Base-by-base conservation (phyloP, 1,140 invertebrate species). In the Bilobella aurantiaca region DNA sequence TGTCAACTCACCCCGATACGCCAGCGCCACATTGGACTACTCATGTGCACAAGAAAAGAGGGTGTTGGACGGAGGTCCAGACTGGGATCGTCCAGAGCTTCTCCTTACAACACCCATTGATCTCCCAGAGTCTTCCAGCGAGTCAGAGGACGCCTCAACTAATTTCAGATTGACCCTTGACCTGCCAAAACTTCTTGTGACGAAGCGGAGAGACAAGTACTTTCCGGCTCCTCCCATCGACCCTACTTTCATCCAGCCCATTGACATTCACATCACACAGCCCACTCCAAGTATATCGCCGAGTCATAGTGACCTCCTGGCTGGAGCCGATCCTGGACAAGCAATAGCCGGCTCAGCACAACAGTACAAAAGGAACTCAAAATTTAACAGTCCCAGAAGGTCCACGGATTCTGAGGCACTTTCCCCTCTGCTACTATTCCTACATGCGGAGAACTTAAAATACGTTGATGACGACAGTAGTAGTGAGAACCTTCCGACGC, bases 201-300 rank as follows among this genome's bases (percentile, higher is more conserved):
- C 8, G 18, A 42, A 42, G 34, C 8, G 18, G 34, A 42, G 34
- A 42, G 34, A 42, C 8, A 42, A 18, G 34, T 18, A 42, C 34
- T n/a, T n/a, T 42, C 34, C 34, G 34, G 49, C 49, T 12, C 14
- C 49, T 14, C 14, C 12, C 21, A 12, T 23, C 23, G 25, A 3
- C 5, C n/a, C 3, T n/a, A 21, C 12, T 72, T 78, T 82, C 70
- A 85, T 85, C 68, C 85, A 87, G 75, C 86, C 85, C 29, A 86
- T 86, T 61, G 85, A 87, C 74, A 88, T 88, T 70, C 82, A 86
- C 74, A 81, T 82, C 37, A 88, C 86, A 58, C 85, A 87, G 74
- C 84, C 87, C 25, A 88, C 87, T n/a, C 87, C 87, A 12, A 84
- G 86, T 42, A 80, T 87, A 18, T 90, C 88, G n/a, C 88, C 88